Percentiles rank a stretch among this genome's conserved stretches.
phyloP scores from a whole-genome alignment of 2,113 vertebrate species.

The Apeltes quadracus region DNA sequence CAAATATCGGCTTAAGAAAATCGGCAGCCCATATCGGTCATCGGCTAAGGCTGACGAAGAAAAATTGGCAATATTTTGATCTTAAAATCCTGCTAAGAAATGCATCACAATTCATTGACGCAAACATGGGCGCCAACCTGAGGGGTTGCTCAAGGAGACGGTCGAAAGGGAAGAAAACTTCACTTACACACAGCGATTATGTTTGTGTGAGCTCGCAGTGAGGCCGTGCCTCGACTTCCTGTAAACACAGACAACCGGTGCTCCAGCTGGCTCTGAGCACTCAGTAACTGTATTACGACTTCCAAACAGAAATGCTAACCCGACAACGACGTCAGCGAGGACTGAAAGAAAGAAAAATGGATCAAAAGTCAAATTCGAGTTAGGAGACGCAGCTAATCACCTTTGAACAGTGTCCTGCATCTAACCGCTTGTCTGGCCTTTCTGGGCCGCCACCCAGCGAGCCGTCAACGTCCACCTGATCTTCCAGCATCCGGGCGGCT shows the following conservation, averaged over 20 bases:
- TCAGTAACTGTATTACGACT: constrained; percentile 33
- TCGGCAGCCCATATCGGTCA: no score
- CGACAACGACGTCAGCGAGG: constrained; percentile 39
- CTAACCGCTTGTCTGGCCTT: constrained; percentile 36
- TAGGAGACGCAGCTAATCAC: constrained; percentile 22
- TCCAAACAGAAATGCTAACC: constrained; percentile 31
- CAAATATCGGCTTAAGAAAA: no score
- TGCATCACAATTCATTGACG: neutral
- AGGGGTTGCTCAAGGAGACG: neutral
- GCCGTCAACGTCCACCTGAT: constrained; percentile 58
- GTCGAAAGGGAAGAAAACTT: neutral
- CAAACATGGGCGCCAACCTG: neutral
- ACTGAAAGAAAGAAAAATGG: constrained; percentile 15
- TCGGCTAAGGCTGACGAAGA: no score
- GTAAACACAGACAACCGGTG: constrained; percentile 45
- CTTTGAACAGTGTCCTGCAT: constrained; percentile 34
- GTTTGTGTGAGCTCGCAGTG: neutral
- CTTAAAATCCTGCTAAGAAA: neutral
- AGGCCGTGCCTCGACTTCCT: constrained; percentile 10
- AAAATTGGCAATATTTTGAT: neutral
- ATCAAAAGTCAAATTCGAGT: constrained; percentile 27
- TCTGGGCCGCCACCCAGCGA: constrained; percentile 50
- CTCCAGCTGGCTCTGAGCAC: constrained; percentile 50
- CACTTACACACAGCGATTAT: neutral
- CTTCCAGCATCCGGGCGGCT: constrained; percentile 45